phyloP scores from a whole-genome alignment of 2,888 invertebrate species.

The Caenorhabditis sulstoni region DNA sequence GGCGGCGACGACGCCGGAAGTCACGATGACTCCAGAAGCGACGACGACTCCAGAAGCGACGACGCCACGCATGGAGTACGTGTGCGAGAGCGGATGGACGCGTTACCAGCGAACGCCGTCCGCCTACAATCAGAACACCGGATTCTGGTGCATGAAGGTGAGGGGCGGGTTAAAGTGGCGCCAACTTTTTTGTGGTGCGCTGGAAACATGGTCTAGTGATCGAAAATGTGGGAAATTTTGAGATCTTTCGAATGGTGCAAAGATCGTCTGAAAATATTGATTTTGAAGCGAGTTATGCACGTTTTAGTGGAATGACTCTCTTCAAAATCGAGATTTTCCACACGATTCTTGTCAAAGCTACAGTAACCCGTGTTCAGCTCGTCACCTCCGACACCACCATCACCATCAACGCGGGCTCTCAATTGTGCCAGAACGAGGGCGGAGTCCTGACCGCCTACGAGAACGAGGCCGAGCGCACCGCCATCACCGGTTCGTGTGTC shows the following conservation, averaged over 20 bases:
- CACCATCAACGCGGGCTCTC: conserved; percentile 7
- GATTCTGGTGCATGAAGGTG: conserved; percentile 23
- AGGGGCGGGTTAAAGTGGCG: no score
- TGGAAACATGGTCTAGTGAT: no score
- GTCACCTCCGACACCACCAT: conserved; percentile 5
- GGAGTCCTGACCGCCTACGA: conserved; percentile 11
- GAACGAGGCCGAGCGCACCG: not conserved
- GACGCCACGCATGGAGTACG: not conserved
- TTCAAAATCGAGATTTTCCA: no score
- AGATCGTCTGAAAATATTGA: no score
- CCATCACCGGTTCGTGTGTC: conserved; percentile 3
- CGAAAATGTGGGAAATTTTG: no score
- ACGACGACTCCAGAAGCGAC: not conserved
- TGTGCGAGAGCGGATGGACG: not conserved
- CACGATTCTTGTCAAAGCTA: not conserved
- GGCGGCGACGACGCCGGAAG: not conserved
- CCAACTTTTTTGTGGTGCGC: no score
- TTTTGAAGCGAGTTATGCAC: no score
- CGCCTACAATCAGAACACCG: conserved; percentile 2
- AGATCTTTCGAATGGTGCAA: no score
- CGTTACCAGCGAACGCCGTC: conserved; percentile 7
- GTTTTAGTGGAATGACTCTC: no score
- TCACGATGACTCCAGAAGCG: not conserved
- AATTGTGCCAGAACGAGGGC: not conserved
- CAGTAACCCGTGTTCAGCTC: conserved; percentile 5